Percentiles rank a stretch among this genome's conserved stretches.
Evolutionary conservation across 2,797 vertebrate genomes (phyloP).

Genomic region (Typhlichthys eigenmanni): DNA sequence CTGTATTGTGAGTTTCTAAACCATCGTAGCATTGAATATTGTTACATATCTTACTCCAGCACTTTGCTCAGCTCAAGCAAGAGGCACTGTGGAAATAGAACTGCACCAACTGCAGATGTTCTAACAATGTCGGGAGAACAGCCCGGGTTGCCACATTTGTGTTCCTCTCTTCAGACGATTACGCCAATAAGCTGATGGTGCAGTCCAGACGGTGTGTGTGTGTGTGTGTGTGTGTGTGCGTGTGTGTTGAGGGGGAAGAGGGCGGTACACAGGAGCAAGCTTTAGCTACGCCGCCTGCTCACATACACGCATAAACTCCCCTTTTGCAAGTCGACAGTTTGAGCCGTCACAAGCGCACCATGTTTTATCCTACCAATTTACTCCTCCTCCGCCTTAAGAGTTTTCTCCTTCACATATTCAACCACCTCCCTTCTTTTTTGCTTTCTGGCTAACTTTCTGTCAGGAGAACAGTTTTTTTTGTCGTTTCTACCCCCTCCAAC

Average conservation of each 20-base stretch:
- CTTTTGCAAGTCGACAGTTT: constrained; percentile 71
- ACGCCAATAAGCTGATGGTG: constrained; percentile 73
- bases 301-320: constrained; percentile 28
- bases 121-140: constrained; percentile 46
- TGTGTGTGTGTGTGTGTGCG: background rate
- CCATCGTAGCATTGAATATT: constrained; percentile 32
- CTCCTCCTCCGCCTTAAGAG: constrained; percentile 50
- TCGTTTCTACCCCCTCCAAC: constrained; percentile 4
- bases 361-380: constrained; percentile 50
- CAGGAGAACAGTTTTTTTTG: constrained; percentile 58
- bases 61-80: constrained; percentile 56
- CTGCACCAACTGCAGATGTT: constrained; percentile 66
- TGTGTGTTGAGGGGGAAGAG: background rate
- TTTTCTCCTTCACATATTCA: constrained; percentile 71
- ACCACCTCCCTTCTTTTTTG: constrained; percentile 26
- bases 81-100: constrained; percentile 59
- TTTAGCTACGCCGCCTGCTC: constrained; percentile 50
- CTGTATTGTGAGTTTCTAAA: constrained; percentile 53
- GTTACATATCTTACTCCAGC: constrained; percentile 47
- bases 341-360: constrained; percentile 44
- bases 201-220: constrained; percentile 45
- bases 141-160: constrained; percentile 56
- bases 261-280: constrained; percentile 44
- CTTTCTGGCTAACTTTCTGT: constrained; percentile 70
- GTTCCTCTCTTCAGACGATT: constrained; percentile 62